Evolutionary conservation across 1,140 invertebrate genomes (phyloP).

Genomic region (Plutomurus gul): DNA sequence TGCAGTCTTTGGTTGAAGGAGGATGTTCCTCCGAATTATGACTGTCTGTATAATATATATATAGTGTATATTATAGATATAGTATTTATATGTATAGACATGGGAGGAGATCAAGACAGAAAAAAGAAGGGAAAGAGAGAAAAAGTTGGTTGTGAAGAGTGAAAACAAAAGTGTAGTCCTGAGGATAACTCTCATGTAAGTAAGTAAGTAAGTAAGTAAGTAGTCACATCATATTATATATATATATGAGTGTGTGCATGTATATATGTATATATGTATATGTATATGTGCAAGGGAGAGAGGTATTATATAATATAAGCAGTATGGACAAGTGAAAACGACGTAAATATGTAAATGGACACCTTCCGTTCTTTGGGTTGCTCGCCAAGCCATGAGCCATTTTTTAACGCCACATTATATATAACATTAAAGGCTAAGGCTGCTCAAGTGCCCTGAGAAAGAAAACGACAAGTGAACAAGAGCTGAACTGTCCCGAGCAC

Average conservation of each 20-base stretch:
- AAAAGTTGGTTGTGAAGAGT: neutral
- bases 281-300: neutral
- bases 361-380: constrained; percentile 50
- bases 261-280: too few species aligned
- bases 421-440: constrained; percentile 39
- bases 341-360: constrained; percentile 44
- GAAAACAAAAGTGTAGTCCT: neutral
- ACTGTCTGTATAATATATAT: too few species aligned
- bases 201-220: too few species aligned
- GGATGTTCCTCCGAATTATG: neutral
- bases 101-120: neutral
- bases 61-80: neutral
- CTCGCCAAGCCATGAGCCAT: too few species aligned
- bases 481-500: constrained; percentile 41
- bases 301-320: too few species aligned
- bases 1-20: neutral
- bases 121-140: neutral
- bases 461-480: constrained; percentile 26
- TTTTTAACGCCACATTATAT: constrained; percentile 51
- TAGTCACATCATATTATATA: too few species aligned
- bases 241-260: too few species aligned
- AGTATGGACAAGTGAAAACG: constrained; percentile 34
- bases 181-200: too few species aligned
- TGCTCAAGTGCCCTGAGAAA: constrained; percentile 14
- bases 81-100: neutral